phyloP scores from a whole-genome alignment of 2,888 invertebrate genomes.

The Eupithecia exiguata region DNA sequence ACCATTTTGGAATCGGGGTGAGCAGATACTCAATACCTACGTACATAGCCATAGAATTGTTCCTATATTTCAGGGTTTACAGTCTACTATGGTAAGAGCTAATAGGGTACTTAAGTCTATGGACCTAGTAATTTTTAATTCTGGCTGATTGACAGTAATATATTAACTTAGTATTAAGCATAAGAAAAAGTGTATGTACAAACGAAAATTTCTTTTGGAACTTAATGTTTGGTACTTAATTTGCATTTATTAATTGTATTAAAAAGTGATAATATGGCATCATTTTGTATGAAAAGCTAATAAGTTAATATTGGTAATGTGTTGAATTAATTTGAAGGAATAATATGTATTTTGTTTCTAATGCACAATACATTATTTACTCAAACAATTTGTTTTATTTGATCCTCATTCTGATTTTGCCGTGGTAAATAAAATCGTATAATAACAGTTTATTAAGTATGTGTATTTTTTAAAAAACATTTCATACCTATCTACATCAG shows the following conservation, averaged over 20 bases:
- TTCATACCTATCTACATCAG: slow-evolving; percentile 3
- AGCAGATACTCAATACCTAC: too few relatives aligned
- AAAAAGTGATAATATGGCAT: slow-evolving; percentile 65
- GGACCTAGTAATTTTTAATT: slow-evolving; percentile 11
- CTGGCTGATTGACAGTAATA: slow-evolving; percentile 42
- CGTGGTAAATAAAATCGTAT: background rate
- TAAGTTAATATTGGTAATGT: slow-evolving; percentile 55
- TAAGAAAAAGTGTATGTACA: slow-evolving; percentile 57
- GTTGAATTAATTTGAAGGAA: slow-evolving; percentile 46
- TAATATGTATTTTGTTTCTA: slow-evolving; percentile 58
- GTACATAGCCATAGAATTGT: background rate
- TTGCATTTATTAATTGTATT: slow-evolving; percentile 73
- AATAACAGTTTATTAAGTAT: background rate
- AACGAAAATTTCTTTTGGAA: slow-evolving; percentile 58
- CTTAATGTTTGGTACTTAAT: slow-evolving; percentile 60
- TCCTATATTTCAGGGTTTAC: background rate
- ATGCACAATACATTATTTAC: slow-evolving; percentile 73
- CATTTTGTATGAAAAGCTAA: slow-evolving; percentile 54
- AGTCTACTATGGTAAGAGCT: background rate
- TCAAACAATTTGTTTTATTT: slow-evolving; percentile 46
- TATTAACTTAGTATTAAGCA: slow-evolving; percentile 43
- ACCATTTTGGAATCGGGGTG: too few relatives aligned
- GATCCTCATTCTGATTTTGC: background rate
- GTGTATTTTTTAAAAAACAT: background rate
- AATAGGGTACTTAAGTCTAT: background rate